A percentile compares a stretch with the other conserved stretches of the same genome.
Conservation (phyloP, 35 echinoderm and acorn worm genomes). For the Hemicentrotus pulcherrimus region DNA sequence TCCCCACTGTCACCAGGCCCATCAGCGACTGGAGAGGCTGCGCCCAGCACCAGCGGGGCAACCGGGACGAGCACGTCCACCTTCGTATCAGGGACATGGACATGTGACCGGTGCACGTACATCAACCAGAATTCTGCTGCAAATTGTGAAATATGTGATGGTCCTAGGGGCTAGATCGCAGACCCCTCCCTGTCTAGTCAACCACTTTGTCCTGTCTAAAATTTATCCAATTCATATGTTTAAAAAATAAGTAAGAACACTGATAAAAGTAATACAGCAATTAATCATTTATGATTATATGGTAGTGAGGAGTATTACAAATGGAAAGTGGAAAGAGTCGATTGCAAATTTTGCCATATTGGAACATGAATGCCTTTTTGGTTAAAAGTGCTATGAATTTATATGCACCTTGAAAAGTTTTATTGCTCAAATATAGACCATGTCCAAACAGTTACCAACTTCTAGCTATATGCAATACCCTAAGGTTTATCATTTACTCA, state of each 20-base stretch:
- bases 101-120: slow-evolving; percentile 83
- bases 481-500: too few relatives aligned
- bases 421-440: not conserved
- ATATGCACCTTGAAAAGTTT: slow-evolving; percentile 4
- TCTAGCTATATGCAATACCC: too few relatives aligned
- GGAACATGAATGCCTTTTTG: not conserved
- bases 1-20: not conserved
- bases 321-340: not conserved
- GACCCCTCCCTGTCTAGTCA: not conserved
- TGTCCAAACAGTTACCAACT: not conserved
- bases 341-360: not conserved
- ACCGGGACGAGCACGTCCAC: not conserved
- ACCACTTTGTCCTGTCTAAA: not conserved
- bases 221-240: not conserved
- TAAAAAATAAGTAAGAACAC: not conserved
- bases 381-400: slow-evolving; percentile 11
- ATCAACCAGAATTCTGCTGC: slow-evolving; percentile 72
- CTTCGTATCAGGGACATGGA: slow-evolving; percentile 68
- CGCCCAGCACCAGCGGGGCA: not conserved
- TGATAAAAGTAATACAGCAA: not conserved
- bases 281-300: not conserved
- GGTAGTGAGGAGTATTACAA: not conserved
- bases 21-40: not conserved
- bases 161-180: slow-evolving; percentile 54
- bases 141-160: slow-evolving; percentile 88